Evolutionary conservation across 1,140 invertebrate genomes (phyloP).

Genomic region (Aphelenchoides fujianensis): DNA sequence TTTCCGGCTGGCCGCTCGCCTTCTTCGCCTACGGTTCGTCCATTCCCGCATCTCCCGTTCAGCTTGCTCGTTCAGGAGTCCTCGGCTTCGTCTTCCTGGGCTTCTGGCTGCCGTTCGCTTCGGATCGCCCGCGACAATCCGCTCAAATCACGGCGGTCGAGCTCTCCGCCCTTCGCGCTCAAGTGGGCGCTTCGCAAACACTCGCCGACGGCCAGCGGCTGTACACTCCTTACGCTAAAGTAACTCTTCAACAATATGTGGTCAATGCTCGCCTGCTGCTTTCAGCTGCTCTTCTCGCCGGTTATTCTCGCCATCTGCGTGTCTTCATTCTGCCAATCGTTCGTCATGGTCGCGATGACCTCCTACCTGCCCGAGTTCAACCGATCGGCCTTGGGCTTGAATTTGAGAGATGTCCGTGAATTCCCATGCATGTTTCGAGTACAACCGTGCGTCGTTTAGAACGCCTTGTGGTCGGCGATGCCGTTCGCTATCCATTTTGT

Average conservation of each 20-base stretch:
- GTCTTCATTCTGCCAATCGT: constrained; percentile 33
- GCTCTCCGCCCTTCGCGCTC: constrained; percentile 23
- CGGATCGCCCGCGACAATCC: constrained; percentile 27
- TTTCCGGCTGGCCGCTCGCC: constrained; percentile 26
- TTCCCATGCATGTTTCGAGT: too few species aligned
- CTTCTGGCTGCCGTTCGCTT: constrained; percentile 26
- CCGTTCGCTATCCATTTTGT: constrained; percentile 29
- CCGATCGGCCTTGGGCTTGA: constrained; percentile 25
- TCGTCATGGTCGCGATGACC: constrained; percentile 30
- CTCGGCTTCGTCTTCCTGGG: constrained; percentile 23
- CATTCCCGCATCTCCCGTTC: neutral
- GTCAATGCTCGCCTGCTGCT: too few species aligned
- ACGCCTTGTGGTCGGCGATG: constrained; percentile 32
- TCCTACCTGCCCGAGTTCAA: constrained; percentile 33
- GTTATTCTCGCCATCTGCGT: constrained; percentile 30
- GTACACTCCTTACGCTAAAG: constrained; percentile 12
- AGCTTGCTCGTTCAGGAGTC: constrained; percentile 18
- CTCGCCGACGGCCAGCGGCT: neutral
- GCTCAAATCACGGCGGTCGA: constrained; percentile 28
- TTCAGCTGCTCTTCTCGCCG: constrained; percentile 29
- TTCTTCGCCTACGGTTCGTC: constrained; percentile 31
- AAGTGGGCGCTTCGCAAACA: neutral
- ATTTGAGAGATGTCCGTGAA: constrained; percentile 22
- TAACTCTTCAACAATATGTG: neutral
- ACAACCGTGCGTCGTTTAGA: too few species aligned